phyloP scores from a whole-genome alignment of 2,797 vertebrate genomes.

The Pygocentrus nattereri region DNA sequence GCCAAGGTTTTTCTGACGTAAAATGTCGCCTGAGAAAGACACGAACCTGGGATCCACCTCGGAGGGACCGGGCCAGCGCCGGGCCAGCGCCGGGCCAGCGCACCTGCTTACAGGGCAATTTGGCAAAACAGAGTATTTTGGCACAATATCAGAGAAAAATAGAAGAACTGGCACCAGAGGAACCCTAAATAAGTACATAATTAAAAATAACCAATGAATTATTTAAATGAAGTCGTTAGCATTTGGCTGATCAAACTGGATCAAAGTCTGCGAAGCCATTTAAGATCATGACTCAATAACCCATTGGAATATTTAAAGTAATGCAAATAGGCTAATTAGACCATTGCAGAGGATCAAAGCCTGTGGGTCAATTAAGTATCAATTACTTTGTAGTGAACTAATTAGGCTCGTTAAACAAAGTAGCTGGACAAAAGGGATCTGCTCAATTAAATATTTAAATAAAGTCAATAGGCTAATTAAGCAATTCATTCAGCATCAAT shows the following conservation, averaged over 20 bases:
- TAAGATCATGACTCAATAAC: too few species aligned
- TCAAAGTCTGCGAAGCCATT: too few species aligned
- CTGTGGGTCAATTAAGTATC: too few species aligned
- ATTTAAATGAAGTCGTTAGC: not conserved
- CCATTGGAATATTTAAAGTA: too few species aligned
- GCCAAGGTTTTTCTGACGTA: slow-evolving; percentile 5
- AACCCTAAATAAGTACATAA: not conserved
- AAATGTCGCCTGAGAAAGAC: slow-evolving; percentile 61
- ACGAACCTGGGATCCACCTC: slow-evolving; percentile 49
- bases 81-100: too few species aligned
- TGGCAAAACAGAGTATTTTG: slow-evolving; percentile 58
- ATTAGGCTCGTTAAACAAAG: too few species aligned
- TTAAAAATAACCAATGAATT: slow-evolving; percentile 6
- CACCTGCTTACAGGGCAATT: slow-evolving; percentile 52
- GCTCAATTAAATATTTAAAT: not conserved
- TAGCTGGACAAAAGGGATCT: too few species aligned
- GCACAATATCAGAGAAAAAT: slow-evolving; percentile 40
- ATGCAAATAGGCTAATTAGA: too few species aligned
- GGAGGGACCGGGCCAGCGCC: too few species aligned
- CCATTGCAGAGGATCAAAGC: too few species aligned
- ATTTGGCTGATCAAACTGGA: not conserved
- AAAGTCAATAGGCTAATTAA: not conserved
- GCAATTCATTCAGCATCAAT: too few species aligned
- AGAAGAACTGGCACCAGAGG: slow-evolving; percentile 34
- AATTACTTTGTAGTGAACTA: too few species aligned